Percentiles rank a stretch among this genome's conserved stretches.
Conservation (phyloP, 1,140 invertebrate genomes). For the Planococcus citri region DNA sequence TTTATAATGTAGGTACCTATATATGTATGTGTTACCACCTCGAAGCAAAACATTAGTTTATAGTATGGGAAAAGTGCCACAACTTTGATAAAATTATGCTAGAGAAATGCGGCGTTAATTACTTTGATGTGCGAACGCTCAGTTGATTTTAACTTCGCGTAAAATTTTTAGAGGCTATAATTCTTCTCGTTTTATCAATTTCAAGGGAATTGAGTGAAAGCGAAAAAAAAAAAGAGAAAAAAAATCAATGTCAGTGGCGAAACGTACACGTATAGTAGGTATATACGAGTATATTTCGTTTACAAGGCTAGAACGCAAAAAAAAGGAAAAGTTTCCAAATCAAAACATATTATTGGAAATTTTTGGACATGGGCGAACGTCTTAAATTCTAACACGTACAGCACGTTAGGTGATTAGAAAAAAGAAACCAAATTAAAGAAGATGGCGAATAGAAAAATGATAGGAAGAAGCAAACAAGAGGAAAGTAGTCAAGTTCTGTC, state of each 20-base stretch:
- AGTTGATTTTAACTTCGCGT: background rate
- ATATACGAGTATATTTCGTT: too few species aligned
- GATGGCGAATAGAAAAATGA: constrained; percentile 19
- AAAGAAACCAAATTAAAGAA: constrained; percentile 15
- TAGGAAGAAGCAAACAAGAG: constrained; percentile 10
- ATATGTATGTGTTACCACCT: too few species aligned
- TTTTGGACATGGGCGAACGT: background rate
- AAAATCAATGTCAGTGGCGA: background rate
- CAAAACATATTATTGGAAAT: background rate
- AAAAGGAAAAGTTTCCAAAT: background rate
- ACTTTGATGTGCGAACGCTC: background rate
- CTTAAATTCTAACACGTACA: background rate
- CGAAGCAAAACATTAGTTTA: too few species aligned
- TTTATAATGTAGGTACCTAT: too few species aligned
- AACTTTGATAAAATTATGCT: background rate
- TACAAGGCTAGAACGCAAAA: background rate
- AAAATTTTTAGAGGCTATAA: background rate
- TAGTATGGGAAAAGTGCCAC: background rate
- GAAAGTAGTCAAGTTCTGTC: constrained; percentile 15
- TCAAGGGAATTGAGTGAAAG: too few species aligned
- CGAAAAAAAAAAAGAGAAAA: too few species aligned
- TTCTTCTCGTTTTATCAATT: background rate
- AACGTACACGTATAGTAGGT: too few species aligned
- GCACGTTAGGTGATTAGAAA: constrained; percentile 6
- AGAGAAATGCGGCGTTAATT: background rate